A percentile compares a stretch with the other conserved stretches of the same genome.
Conservation (phyloP, 2,113 vertebrate species). For the Accipiter cooperii region DNA sequence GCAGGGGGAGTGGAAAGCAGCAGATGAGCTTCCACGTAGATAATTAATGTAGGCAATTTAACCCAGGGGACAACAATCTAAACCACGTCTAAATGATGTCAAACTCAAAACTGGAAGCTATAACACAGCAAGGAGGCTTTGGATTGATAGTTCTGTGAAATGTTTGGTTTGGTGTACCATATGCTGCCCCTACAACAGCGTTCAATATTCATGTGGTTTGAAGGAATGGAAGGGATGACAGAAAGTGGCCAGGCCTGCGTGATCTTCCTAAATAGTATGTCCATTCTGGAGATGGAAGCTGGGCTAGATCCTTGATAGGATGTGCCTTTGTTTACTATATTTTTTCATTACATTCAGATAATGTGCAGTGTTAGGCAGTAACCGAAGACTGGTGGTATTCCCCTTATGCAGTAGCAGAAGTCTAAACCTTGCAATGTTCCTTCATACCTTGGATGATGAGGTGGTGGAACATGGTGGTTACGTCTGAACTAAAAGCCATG, state of each 20-base stretch:
- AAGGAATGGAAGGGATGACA: neutral
- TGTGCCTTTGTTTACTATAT: neutral
- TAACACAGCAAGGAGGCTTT: neutral
- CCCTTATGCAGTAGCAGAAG: neutral
- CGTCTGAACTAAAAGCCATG: neutral
- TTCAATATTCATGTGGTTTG: neutral
- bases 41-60: neutral
- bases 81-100: neutral
- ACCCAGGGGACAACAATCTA: neutral
- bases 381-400: neutral
- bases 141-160: neutral
- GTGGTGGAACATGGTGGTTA: neutral
- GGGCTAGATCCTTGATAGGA: neutral
- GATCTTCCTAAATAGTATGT: neutral
- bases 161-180: rapidly evolving
- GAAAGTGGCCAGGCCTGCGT: neutral
- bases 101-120: neutral
- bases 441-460: neutral
- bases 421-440: neutral
- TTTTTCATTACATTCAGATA: neutral
- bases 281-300: neutral
- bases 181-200: neutral
- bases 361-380: neutral
- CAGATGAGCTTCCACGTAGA: neutral
- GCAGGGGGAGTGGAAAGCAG: neutral